Evolutionary conservation across 2,888 invertebrate genomes (phyloP).

Genomic region (Aleiodes leptofemur): DNA sequence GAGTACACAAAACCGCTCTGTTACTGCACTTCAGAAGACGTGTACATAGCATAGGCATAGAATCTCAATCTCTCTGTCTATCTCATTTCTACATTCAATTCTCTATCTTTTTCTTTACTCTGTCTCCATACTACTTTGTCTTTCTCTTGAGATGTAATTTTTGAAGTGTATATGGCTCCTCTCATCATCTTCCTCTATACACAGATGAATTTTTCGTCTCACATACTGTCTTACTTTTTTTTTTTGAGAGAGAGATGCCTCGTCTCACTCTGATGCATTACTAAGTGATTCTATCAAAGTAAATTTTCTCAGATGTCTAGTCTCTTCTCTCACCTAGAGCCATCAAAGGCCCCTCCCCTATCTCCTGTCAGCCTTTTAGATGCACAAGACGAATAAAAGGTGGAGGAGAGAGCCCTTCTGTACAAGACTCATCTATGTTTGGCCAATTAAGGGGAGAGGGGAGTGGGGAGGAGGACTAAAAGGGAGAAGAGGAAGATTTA

Average conservation of each 20-base stretch:
- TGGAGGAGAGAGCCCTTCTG: constrained; percentile 50
- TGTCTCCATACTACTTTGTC: neutral
- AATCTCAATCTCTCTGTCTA: constrained; percentile 41
- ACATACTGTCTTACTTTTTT: no score
- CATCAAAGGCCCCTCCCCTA: constrained; percentile 38
- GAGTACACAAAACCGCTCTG: constrained; percentile 44
- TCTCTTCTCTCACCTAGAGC: constrained; percentile 15
- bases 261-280: no score
- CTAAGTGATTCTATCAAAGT: constrained; percentile 6
- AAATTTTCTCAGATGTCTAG: no score
- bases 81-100: neutral
- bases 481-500: neutral
- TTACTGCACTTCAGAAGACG: constrained; percentile 64
- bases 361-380: constrained; percentile 25
- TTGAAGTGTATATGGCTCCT: no score
- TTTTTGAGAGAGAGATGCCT: no score
- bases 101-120: neutral
- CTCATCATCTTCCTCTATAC: no score
- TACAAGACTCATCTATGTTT: constrained; percentile 35
- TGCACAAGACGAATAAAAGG: constrained; percentile 25
- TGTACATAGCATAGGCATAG: constrained; percentile 40
- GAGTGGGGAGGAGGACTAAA: no score
- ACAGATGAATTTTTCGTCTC: no score
- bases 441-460: constrained; percentile 16
- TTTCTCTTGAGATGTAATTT: neutral